A percentile compares a stretch with the other conserved stretches of the same genome.
phyloP scores from a whole-genome alignment of 2,888 invertebrate genomes.

The Drosophila bunnanda region DNA sequence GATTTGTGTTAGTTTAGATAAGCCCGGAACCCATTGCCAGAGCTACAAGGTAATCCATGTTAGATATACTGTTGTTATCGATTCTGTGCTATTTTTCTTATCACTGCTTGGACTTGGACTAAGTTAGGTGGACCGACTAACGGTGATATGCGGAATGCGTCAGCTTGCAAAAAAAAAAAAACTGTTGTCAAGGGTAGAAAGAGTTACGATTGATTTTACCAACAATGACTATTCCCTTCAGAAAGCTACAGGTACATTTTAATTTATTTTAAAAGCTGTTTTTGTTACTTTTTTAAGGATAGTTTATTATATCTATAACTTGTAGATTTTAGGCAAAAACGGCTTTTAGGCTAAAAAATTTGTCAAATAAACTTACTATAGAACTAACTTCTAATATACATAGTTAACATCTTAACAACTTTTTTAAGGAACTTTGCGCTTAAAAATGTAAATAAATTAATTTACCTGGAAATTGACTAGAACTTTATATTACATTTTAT shows the following conservation, averaged over 20 bases:
- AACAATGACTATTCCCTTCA: neutral
- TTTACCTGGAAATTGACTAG: no score
- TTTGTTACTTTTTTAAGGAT: no score
- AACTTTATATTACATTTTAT: no score
- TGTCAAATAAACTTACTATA: neutral
- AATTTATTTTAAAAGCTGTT: neutral
- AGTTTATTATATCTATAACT: neutral
- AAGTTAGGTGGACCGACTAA: constrained; percentile 53
- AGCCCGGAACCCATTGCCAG: constrained; percentile 35
- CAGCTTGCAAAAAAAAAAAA: constrained; percentile 18
- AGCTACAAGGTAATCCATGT: constrained; percentile 67
- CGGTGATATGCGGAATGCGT: constrained; percentile 47
- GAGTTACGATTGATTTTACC: constrained; percentile 1
- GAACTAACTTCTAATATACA: no score
- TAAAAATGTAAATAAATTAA: neutral
- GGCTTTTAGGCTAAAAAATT: neutral
- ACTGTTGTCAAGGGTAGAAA: constrained; percentile 52
- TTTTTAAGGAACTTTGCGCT: neutral
- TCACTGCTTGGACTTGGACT: constrained; percentile 32
- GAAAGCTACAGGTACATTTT: no score
- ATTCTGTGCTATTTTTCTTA: constrained; percentile 47
- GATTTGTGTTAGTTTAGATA: constrained; percentile 25
- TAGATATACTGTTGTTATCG: constrained; percentile 58
- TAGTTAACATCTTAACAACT: neutral
- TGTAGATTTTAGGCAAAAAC: neutral